Evolutionary conservation across 2,888 invertebrate genomes (phyloP), one percentile per base, ranked within the genome.

Genomic region (Amphipoea lucens): DNA sequence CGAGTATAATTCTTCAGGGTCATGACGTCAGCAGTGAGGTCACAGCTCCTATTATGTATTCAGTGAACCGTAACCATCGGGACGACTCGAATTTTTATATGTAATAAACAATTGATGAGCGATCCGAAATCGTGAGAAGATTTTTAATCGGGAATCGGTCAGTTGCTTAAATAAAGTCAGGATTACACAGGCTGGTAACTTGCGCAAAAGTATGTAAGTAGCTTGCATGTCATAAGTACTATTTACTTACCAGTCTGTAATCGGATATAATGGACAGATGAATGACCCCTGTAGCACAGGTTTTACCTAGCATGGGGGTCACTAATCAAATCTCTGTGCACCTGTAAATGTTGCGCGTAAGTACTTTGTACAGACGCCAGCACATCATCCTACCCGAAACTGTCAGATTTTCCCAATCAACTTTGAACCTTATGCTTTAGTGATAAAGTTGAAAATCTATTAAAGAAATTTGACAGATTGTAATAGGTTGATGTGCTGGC

Each of bases 31-130:
- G 36, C 74, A 78, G 68, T 90, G 90, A 91, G 90, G 91, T 90
- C 91, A 91, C 83, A 85, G 83, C 79, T 86, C 87, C 82, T 83
- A 90, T 92, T 91, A 88, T 76, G 87, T 87, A 90, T 90, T 89
- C 90, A 87, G 73, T 82, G 75, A 83, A 81, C 82, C 83, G 76
- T 75, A 81, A 81, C 84, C 77, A 87, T 83, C 66, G 85, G 78
- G 48, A 79, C 83, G 80, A 81, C 82, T 90, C 87, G 84, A 86
- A 88, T 90, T 89, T 88, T 90, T 89, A 83, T 87, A 87, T 81
- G 83, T 87, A 77, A 88, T 86, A 89, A 88, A 89, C 87, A 74
- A 88, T 88, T 86, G 88, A 82, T 68, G 88, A 81, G 42, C 76
- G 73, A 86, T 78, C 60, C 74, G 51, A 60, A 84, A 77, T 86